Evolutionary conservation across 2,888 invertebrate species (phyloP).

Genomic region (Marasmarcha lunaedactyla): DNA sequence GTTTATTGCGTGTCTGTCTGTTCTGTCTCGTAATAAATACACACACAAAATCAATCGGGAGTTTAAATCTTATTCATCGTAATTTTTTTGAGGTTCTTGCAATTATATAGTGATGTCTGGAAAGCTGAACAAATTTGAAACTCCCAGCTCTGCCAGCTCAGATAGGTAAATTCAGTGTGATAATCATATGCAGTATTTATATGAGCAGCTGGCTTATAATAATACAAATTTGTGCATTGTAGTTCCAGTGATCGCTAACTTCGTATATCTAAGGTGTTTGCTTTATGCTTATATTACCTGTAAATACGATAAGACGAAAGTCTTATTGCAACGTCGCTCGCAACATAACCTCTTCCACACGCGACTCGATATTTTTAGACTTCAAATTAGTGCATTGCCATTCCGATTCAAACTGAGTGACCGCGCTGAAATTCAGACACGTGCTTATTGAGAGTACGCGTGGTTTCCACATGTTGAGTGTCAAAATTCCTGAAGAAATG

Average conservation of each 20-base stretch:
- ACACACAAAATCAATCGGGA: background rate
- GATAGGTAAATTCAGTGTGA: constrained; percentile 79
- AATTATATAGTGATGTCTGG: constrained; percentile 50
- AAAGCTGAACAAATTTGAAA: constrained; percentile 77
- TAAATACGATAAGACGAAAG: background rate
- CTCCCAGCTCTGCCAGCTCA: constrained; percentile 91
- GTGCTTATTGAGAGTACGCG: constrained; percentile 31
- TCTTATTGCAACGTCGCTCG: constrained; percentile 8
- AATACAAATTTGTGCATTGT: constrained; percentile 34
- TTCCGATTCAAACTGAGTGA: constrained; percentile 37
- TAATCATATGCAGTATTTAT: constrained; percentile 56
- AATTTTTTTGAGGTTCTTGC: background rate
- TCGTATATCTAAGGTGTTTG: constrained; percentile 25
- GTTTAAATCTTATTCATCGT: background rate
- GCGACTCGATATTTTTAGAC: constrained; percentile 64
- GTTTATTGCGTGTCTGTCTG: background rate
- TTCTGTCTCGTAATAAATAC: background rate
- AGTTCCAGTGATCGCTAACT: constrained; percentile 37
- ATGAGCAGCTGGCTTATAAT: constrained; percentile 56
- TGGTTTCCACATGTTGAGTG: constrained; percentile 26
- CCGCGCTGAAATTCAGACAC: constrained; percentile 37
- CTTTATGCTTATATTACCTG: background rate
- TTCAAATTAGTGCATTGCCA: constrained; percentile 55
- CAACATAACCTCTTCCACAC: constrained; percentile 51
- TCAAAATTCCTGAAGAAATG: constrained; percentile 30